Conservation (phyloP, 2,797 vertebrate genomes). For the Craterocephalus amniculus region DNA sequence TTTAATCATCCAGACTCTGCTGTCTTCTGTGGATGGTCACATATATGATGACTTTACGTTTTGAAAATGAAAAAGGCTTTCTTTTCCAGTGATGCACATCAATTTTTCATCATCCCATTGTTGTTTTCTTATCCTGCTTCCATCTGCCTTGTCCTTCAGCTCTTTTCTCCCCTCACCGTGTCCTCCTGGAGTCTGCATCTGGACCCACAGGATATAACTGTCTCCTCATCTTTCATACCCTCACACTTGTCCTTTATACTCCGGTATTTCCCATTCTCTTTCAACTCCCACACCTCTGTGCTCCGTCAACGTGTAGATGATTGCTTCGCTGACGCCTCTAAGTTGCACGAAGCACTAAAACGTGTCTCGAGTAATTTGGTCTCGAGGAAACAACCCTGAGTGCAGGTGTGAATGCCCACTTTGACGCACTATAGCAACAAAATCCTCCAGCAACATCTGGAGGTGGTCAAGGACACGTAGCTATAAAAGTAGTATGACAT, state of each 20-base stretch:
- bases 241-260: slow-evolving; percentile 62
- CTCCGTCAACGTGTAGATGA: slow-evolving; percentile 58
- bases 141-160: slow-evolving; percentile 1
- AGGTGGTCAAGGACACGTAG: slow-evolving; percentile 27
- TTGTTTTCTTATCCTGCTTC: slow-evolving; percentile 2
- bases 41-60: slow-evolving; percentile 46
- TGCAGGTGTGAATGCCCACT: slow-evolving; percentile 41
- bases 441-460: slow-evolving; percentile 36
- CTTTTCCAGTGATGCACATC: slow-evolving; percentile 7
- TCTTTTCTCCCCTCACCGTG: slow-evolving; percentile 8
- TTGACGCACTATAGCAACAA: slow-evolving; percentile 1
- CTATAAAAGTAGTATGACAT: slow-evolving; percentile 9
- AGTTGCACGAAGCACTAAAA: slow-evolving; percentile 41
- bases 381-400: slow-evolving; percentile 34
- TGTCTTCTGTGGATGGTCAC: slow-evolving; percentile 22
- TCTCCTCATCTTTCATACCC: slow-evolving; percentile 36
- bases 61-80: slow-evolving; percentile 28
- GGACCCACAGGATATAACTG: slow-evolving; percentile 24
- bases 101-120: slow-evolving; percentile 13
- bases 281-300: slow-evolving; percentile 39
- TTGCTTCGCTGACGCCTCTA: slow-evolving; percentile 62
- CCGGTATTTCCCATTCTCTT: slow-evolving; percentile 35
- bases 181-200: slow-evolving; percentile 4
- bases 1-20: background rate
- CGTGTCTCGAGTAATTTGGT: slow-evolving; percentile 22